Percentiles rank a stretch among this genome's conserved stretches.
These are phyloP conservation scores for Caranx melampygus DNA, from an alignment of 2,113 vertebrate genomes.

Conservation along the genomic window DNA sequence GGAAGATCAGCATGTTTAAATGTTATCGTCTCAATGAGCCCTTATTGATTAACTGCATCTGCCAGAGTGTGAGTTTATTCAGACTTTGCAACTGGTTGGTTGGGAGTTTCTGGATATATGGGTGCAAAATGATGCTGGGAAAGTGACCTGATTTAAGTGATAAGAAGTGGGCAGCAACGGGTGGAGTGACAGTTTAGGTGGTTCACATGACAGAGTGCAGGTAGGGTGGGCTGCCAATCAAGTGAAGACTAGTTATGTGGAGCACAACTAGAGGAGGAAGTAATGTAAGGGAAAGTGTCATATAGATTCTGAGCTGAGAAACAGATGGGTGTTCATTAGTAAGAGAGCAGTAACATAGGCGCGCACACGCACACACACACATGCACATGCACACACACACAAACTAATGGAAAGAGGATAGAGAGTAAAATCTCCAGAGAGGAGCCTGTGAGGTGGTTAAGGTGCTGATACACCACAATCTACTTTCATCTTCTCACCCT, in stretches of 20 bases:
- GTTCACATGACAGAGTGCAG: conserved; percentile 29
- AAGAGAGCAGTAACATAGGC: not conserved
- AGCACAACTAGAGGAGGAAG: conserved; percentile 27
- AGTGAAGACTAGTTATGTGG: conserved; percentile 19
- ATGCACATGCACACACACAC: not conserved
- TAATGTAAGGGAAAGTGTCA: conserved; percentile 40
- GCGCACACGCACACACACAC: not conserved
- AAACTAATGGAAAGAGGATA: conserved; percentile 36
- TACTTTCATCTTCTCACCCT: conserved; percentile 45
- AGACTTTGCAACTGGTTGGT: not conserved
- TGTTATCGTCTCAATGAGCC: conserved; percentile 29
- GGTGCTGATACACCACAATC: conserved; percentile 39
- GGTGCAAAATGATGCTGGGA: not conserved
- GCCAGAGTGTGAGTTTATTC: conserved; percentile 2
- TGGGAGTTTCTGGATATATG: not conserved
- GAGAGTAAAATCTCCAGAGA: conserved; percentile 45
- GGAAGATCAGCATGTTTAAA: conserved; percentile 17
- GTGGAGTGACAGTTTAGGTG: conserved; percentile 38
- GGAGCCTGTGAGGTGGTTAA: conserved; percentile 24
- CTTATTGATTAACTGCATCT: conserved; percentile 33
- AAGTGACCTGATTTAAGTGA: conserved; percentile 25
- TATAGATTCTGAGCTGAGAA: conserved; percentile 21
- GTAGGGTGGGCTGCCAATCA: not conserved
- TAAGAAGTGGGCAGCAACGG: conserved; percentile 30
- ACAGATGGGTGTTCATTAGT: conserved; percentile 55